phyloP scores from a whole-genome alignment of 2,888 invertebrate species.

The Julus scanicus region DNA sequence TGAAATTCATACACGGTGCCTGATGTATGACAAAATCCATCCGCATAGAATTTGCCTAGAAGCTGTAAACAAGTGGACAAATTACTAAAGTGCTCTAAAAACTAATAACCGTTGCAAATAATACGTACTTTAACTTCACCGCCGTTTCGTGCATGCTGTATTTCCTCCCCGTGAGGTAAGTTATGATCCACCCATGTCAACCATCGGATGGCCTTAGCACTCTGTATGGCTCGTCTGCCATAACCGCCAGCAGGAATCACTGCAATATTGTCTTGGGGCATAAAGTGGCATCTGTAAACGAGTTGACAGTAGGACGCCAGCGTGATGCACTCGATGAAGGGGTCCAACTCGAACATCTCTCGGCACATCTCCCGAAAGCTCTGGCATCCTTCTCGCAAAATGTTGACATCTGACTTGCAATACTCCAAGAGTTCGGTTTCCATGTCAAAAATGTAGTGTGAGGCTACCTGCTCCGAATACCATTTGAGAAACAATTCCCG shows the following conservation, averaged over 20 bases:
- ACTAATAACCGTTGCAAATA: background rate
- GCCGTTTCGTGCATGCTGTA: constrained; percentile 12
- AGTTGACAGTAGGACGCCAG: background rate
- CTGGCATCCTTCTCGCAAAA: background rate
- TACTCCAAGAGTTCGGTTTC: background rate
- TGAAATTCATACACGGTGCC: constrained; percentile 59
- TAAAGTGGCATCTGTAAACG: background rate
- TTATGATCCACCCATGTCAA: background rate
- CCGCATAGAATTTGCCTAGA: background rate
- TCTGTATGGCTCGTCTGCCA: background rate
- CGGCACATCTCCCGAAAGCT: background rate
- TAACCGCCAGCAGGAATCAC: constrained; percentile 1
- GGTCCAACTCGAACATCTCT: too few species aligned
- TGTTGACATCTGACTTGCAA: constrained; percentile 26
- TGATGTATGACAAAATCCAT: background rate
- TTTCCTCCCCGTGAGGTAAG: too few species aligned
- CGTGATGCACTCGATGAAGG: background rate
- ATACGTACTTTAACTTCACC: background rate
- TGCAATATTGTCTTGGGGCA: background rate
- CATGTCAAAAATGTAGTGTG: background rate
- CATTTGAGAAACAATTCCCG: background rate
- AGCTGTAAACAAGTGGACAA: background rate
- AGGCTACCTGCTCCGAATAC: background rate
- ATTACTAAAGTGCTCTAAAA: background rate
- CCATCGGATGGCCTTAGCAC: background rate